Evolutionary conservation across 2,797 vertebrate genomes (phyloP).

Genomic region (Hydrophis major): DNA sequence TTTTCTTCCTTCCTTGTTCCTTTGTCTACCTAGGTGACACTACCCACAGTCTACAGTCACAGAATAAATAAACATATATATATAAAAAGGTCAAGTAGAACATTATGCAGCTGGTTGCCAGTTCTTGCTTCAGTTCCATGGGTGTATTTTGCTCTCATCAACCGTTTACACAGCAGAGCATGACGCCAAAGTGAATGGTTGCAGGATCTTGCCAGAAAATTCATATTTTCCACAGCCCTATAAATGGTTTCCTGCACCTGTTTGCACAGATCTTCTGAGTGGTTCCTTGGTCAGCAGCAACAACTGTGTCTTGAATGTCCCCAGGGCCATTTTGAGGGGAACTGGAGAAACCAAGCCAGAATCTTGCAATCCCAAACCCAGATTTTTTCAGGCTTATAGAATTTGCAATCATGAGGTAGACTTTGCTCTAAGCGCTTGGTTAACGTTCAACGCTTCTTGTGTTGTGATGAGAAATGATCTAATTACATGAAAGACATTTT

Average conservation of each 20-base stretch:
- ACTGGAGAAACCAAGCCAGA: fast-evolving
- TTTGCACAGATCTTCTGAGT: background rate
- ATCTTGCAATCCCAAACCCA: background rate
- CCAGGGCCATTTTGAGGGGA: fast-evolving
- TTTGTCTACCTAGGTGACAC: background rate
- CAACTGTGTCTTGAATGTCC: background rate
- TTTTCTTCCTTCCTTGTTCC: background rate
- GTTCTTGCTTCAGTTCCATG: conserved; percentile 37
- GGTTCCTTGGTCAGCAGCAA: fast-evolving
- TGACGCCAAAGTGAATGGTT: conserved; percentile 17
- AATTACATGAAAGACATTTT: background rate
- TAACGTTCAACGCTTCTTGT: background rate
- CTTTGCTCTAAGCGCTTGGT: background rate
- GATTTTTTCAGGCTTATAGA: background rate
- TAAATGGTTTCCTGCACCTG: conserved; percentile 47
- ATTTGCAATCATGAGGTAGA: conserved; percentile 4
- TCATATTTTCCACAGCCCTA: conserved; percentile 55
- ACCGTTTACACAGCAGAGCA: conserved; percentile 40
- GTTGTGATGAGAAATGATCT: conserved; percentile 39
- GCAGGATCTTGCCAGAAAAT: conserved; percentile 46
- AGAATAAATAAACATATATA: fast-evolving
- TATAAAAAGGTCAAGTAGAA: background rate
- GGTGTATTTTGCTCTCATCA: conserved; percentile 48
- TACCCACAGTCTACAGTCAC: background rate
- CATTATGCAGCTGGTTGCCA: conserved; percentile 22